A percentile compares a stretch with the other conserved stretches of the same genome.
Evolutionary conservation across 2,113 vertebrate genomes (phyloP).

Genomic region (Oncorhynchus nerka): DNA sequence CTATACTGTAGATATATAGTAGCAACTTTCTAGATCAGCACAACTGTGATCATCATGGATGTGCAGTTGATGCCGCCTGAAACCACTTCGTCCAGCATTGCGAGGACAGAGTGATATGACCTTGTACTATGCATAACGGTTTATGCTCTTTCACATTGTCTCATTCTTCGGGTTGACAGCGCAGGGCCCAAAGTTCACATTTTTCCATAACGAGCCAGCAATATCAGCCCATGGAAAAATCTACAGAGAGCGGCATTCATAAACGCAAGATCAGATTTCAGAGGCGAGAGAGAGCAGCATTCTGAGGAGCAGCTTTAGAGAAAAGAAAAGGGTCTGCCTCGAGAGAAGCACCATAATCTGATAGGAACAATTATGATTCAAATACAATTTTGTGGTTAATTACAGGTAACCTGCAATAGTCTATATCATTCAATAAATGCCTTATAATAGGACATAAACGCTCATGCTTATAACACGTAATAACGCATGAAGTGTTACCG

Average conservation of each 20-base stretch:
- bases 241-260: constrained; percentile 36
- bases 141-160: constrained; percentile 33
- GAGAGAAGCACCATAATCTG: constrained; percentile 11
- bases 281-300: neutral
- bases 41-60: neutral
- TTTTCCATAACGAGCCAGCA: constrained; percentile 52
- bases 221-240: constrained; percentile 48
- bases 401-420: too few relatives aligned
- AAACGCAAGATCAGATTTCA: constrained; percentile 10
- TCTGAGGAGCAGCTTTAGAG: neutral
- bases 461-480: too few relatives aligned
- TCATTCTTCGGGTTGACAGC: constrained; percentile 52
- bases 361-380: neutral
- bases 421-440: too few relatives aligned
- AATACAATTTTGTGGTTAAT: too few relatives aligned
- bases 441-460: too few relatives aligned
- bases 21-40: too few relatives aligned
- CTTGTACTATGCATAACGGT: neutral
- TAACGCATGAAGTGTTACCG: too few relatives aligned
- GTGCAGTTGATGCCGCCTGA: neutral
- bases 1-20: too few relatives aligned
- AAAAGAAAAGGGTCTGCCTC: neutral
- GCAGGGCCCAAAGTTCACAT: constrained; percentile 61
- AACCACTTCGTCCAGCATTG: neutral
- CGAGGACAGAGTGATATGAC: neutral